phyloP scores from a whole-genome alignment of 1,140 invertebrate species.

The Rhynchophorus ferrugineus region DNA sequence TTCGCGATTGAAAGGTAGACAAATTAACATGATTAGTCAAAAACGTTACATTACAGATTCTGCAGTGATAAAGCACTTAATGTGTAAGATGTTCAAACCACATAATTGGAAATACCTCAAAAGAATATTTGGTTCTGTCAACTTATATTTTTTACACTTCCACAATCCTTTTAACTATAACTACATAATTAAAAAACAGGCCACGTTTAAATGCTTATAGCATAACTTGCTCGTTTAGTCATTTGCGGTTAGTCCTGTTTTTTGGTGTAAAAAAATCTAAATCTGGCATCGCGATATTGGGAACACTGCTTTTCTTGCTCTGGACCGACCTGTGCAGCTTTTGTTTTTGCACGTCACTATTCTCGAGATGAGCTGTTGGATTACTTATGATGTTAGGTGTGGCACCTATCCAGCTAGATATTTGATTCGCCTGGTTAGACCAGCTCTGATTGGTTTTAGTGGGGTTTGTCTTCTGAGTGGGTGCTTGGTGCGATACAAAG shows the following conservation, averaged over 20 bases:
- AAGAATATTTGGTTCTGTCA: too few relatives aligned
- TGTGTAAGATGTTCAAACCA: too few relatives aligned
- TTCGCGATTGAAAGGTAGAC: too few relatives aligned
- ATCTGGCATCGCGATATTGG: constrained; percentile 43
- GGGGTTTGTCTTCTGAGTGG: neutral
- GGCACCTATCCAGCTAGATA: constrained; percentile 16
- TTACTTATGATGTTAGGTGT: constrained; percentile 32
- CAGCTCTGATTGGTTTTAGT: neutral
- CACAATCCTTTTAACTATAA: too few relatives aligned
- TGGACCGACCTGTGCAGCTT: constrained; percentile 1
- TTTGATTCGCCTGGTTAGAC: constrained; percentile 8
- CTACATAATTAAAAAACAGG: neutral
- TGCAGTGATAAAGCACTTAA: too few relatives aligned
- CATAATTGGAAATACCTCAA: too few relatives aligned
- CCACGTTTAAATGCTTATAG: constrained; percentile 21
- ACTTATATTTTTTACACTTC: too few relatives aligned
- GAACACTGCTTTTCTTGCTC: constrained; percentile 33
- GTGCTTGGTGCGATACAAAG: constrained; percentile 45
- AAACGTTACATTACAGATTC: too few relatives aligned
- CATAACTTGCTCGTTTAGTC: constrained; percentile 37
- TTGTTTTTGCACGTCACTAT: constrained; percentile 5
- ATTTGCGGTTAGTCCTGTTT: constrained; percentile 31
- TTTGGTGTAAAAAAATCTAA: constrained; percentile 43
- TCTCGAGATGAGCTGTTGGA: constrained; percentile 24
- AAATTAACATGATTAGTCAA: too few relatives aligned